Percentiles rank a stretch among this genome's conserved stretches.
Conservation (phyloP, 2,113 vertebrate genomes). For the Zosterops japonicus region DNA sequence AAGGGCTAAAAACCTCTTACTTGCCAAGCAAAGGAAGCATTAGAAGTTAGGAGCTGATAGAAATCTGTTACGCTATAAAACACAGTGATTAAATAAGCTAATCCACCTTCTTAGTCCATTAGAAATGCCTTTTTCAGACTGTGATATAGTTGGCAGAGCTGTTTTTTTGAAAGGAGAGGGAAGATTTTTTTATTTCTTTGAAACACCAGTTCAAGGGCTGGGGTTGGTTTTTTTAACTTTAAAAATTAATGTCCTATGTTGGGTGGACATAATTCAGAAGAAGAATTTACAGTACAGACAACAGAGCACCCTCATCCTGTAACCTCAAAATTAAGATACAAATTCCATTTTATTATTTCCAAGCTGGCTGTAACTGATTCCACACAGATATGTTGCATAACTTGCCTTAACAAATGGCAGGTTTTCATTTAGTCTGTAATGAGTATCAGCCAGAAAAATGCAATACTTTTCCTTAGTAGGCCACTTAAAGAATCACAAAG, state of each 20-base stretch:
- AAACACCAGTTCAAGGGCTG: background rate
- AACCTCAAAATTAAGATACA: background rate
- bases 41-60: background rate
- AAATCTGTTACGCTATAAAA: background rate
- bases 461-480: background rate
- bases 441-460: background rate
- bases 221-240: background rate
- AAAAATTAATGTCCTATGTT: background rate
- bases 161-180: background rate
- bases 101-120: background rate
- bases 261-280: background rate
- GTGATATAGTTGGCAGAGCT: background rate
- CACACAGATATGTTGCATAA: fast-evolving
- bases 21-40: background rate
- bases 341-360: background rate
- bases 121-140: background rate
- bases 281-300: background rate
- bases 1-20: background rate
- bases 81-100: background rate
- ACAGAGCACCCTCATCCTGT: background rate
- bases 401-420: background rate
- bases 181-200: background rate
- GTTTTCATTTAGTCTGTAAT: background rate
- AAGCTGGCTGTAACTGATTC: background rate
- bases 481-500: background rate